Percentiles rank a stretch among this genome's conserved stretches.
phyloP scores from a whole-genome alignment of 1,140 invertebrate species.

The Oryctes rhinoceros region DNA sequence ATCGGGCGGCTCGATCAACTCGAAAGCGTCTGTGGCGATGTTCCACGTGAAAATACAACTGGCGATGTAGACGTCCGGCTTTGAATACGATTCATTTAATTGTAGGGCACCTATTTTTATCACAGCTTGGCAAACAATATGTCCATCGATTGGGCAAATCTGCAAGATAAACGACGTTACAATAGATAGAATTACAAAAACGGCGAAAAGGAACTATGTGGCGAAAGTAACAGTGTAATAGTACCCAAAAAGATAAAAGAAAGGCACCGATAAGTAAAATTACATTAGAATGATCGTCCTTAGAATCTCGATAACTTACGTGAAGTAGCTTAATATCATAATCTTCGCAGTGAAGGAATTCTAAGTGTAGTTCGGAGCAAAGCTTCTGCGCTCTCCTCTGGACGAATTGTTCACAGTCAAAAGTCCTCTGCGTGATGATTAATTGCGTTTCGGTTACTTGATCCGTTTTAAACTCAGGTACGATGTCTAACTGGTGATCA shows the following conservation, averaged over 20 bases:
- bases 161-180: conserved; percentile 45
- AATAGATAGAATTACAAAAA: neutral
- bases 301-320: conserved; percentile 50
- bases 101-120: conserved; percentile 59
- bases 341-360: conserved; percentile 59
- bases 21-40: conserved; percentile 57
- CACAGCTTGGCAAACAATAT: conserved; percentile 58
- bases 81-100: conserved; percentile 48
- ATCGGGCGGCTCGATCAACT: conserved; percentile 54
- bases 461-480: conserved; percentile 57
- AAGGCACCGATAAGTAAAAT: too few species aligned
- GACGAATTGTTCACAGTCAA: conserved; percentile 60
- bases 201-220: too few species aligned
- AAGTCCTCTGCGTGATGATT: conserved; percentile 59
- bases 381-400: conserved; percentile 57
- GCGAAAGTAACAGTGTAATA: too few species aligned
- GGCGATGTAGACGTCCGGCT: conserved; percentile 54
- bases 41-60: conserved; percentile 59
- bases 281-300: too few species aligned
- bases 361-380: conserved; percentile 56
- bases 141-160: conserved; percentile 59
- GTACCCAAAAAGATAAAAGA: too few species aligned
- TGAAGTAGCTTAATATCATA: conserved; percentile 60
- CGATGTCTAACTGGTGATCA: conserved; percentile 59
- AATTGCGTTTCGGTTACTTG: conserved; percentile 58